These are phyloP conservation scores for Rhabdomys pumilio DNA, from an alignment of 2,797 vertebrate genomes.

Conservation along the genomic window DNA sequence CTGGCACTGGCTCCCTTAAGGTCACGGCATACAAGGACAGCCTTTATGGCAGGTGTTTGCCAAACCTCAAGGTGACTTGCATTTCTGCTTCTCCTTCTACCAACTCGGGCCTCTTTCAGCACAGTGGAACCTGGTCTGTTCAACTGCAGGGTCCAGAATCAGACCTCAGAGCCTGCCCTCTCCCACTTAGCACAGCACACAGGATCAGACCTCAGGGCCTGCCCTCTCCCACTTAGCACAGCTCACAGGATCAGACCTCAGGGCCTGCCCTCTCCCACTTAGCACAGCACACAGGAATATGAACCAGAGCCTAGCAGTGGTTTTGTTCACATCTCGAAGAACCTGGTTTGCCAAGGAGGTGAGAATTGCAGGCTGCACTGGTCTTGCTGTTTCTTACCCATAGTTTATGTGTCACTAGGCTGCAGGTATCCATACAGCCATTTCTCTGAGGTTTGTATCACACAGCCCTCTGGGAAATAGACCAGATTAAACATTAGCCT, in stretches of 20 bases:
- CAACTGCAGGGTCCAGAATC: background rate
- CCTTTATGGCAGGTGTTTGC: conserved; percentile 57
- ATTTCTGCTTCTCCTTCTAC: conserved; percentile 57
- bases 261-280: background rate
- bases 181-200: background rate
- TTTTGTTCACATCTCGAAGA: conserved; percentile 2
- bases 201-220: background rate
- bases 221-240: background rate
- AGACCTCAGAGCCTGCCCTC: background rate
- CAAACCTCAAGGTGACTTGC: conserved; percentile 39
- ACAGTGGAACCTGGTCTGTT: too few species aligned
- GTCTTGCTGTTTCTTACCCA: background rate
- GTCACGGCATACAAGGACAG: conserved; percentile 48
- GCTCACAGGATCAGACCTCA: background rate
- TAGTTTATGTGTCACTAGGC: background rate
- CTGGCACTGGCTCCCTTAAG: background rate
- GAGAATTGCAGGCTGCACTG: background rate
- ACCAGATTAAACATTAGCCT: background rate
- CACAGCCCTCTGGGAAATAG: background rate
- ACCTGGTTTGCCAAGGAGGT: background rate
- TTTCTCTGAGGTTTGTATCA: background rate
- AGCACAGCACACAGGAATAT: background rate
- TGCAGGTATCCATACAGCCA: background rate
- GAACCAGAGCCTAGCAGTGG: background rate
- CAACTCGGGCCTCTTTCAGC: background rate